Evolutionary conservation across 2,888 invertebrate genomes (phyloP).

Genomic region (Apamea epomidion): DNA sequence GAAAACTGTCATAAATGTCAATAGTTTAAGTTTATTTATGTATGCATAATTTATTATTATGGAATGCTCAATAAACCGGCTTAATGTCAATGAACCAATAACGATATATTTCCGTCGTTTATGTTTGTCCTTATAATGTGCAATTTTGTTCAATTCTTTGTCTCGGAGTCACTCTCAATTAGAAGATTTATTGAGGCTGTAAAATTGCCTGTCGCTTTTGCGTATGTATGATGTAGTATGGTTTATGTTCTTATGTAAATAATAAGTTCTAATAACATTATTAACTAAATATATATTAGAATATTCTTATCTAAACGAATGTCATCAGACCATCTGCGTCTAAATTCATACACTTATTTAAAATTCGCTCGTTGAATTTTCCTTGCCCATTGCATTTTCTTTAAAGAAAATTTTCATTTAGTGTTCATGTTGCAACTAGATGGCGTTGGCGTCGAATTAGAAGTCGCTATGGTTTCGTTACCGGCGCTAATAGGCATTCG

Average conservation of each 20-base stretch:
- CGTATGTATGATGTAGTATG: no score
- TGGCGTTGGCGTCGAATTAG: conserved; percentile 53
- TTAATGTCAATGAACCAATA: conserved; percentile 53
- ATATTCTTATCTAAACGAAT: not conserved
- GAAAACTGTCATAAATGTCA: conserved; percentile 14
- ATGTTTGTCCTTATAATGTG: conserved; percentile 24
- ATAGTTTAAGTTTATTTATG: conserved; percentile 5
- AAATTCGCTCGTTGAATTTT: not conserved
- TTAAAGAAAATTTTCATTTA: conserved; percentile 18
- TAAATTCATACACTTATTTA: not conserved
- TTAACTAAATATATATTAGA: not conserved
- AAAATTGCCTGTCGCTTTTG: not conserved
- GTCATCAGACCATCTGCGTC: not conserved
- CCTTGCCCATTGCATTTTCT: not conserved
- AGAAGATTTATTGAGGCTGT: conserved; percentile 34
- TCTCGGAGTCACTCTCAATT: conserved; percentile 47
- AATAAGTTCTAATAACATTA: not conserved
- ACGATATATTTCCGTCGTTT: conserved; percentile 54
- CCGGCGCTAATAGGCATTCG: conserved; percentile 23
- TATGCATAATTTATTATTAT: conserved; percentile 30
- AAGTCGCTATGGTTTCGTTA: conserved; percentile 61
- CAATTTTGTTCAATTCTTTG: conserved; percentile 39
- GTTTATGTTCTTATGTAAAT: conserved; percentile 1
- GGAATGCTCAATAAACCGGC: conserved; percentile 34
- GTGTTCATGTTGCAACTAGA: conserved; percentile 35